Conservation (phyloP, 2,888 invertebrate species). For the Neuroscelio doddi region DNA sequence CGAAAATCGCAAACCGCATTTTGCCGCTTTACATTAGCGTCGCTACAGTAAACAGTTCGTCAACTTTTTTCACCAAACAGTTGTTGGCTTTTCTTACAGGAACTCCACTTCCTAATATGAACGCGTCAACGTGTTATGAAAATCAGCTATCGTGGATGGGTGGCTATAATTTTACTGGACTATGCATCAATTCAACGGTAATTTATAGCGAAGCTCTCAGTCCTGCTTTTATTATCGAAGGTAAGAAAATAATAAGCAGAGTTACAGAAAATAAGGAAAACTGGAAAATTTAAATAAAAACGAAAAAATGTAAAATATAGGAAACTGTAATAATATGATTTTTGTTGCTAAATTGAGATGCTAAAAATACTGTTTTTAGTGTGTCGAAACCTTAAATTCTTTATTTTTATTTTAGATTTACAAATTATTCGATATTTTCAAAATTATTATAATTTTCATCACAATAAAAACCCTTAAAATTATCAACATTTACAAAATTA, state of each 20-base stretch:
- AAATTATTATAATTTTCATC: too few species aligned
- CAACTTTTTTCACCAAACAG: slow-evolving; percentile 77
- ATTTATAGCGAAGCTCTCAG: slow-evolving; percentile 84
- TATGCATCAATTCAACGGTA: slow-evolving; percentile 82
- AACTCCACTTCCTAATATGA: slow-evolving; percentile 69
- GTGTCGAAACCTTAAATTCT: too few species aligned
- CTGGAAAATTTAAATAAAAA: too few species aligned
- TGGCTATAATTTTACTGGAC: slow-evolving; percentile 78
- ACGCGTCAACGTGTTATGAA: slow-evolving; percentile 70
- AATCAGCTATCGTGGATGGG: slow-evolving; percentile 76
- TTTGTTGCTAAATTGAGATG: too few species aligned
- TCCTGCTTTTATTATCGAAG: slow-evolving; percentile 85
- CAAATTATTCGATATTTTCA: too few species aligned
- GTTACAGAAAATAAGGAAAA: too few species aligned
- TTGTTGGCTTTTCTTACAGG: slow-evolving; percentile 79
- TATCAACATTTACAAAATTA: too few species aligned
- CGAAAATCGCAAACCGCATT: slow-evolving; percentile 69
- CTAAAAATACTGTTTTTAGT: too few species aligned
- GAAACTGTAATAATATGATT: too few species aligned
- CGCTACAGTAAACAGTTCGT: slow-evolving; percentile 71
- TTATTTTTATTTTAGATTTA: too few species aligned
- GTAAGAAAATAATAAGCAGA: slow-evolving; percentile 73
- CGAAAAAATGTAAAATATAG: slow-evolving; percentile 3
- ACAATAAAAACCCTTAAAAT: too few species aligned
- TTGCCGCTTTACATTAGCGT: slow-evolving; percentile 79